Base-by-base conservation (phyloP, 2,888 invertebrate genomes). In the Eupithecia pulchellata region DNA sequence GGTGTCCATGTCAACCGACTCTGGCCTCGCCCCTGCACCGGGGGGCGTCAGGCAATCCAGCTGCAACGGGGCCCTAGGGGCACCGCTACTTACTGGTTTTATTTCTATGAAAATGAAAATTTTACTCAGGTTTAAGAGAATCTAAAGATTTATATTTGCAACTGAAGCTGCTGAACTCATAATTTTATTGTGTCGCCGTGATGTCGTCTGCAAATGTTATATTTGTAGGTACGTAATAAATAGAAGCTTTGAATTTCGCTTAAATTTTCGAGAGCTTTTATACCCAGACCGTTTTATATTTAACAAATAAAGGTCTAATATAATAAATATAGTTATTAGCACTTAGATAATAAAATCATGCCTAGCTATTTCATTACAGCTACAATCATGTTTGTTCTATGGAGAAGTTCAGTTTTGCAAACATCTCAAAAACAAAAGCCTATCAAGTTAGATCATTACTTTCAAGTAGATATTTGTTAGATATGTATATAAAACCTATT, bases 121-220 rank as follows among this genome's bases (percentile, higher is more conserved):
- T 47, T 20, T 9, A 47, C 42, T 20, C 42, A 47, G 42, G 20
- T 47, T 47, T 20, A 47, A 47, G 47, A 47, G 20, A 3, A 11
- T 9, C 20, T 52, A 52, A 52, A 25, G 52, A 52, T 52, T 25
- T 52, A 52, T 52, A 47, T 52, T 11, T 47, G n/a, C 13, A 25
- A 13, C 52, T 52, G 47, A 47, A 47, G 9, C 11, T 20, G 20
- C 47, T 47, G 52, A 52, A 52, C 52, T 52, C 52, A 52, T 25
- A 52, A 52, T 25, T 52, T 25, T 52, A 25, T 52, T 52, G 52
- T 52, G 52, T 25, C 25, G 25, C 25, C 52, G 52, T 52, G 25
- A 52, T 52, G 52, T 52, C 25, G 52, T 25, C 36, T 34, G 61
- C 52, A 52, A 25, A 52, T 52, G 52, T 52, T 52, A 52, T 34